These are phyloP conservation scores for Penaeus japonicus DNA, from an alignment of 1,140 invertebrate species.

Conservation along the genomic window DNA sequence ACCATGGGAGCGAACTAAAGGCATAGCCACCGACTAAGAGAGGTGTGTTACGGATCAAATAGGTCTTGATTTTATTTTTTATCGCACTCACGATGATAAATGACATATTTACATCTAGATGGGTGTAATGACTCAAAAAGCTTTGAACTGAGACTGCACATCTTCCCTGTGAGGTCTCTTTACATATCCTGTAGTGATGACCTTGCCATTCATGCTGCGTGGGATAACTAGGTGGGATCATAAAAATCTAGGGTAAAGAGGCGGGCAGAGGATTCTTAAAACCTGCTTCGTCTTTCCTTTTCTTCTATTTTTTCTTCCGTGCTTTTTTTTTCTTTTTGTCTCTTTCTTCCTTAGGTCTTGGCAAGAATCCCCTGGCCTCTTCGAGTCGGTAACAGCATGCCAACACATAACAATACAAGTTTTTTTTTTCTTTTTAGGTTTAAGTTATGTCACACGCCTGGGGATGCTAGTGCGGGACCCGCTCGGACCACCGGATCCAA, in stretches of 20 bases:
- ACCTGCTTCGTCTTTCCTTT: no score
- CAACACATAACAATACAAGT: constrained; percentile 44
- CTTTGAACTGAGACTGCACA: constrained; percentile 51
- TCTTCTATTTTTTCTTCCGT: no score
- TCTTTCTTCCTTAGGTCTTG: neutral
- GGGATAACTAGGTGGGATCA: constrained; percentile 22
- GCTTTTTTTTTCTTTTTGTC: no score
- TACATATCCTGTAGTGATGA: constrained; percentile 40
- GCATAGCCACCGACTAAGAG: constrained; percentile 26
- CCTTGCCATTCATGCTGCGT: constrained; percentile 40
- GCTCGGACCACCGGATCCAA: no score
- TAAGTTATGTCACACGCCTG: no score
- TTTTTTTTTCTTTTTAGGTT: neutral
- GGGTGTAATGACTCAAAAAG: constrained; percentile 52
- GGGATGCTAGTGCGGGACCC: no score
- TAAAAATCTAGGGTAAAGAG: constrained; percentile 1
- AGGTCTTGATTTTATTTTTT: constrained; percentile 34
- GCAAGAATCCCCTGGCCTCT: neutral
- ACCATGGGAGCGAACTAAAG: constrained; percentile 36
- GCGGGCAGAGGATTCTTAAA: neutral
- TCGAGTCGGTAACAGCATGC: constrained; percentile 49
- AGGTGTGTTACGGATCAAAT: constrained; percentile 27
- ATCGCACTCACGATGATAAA: constrained; percentile 53
- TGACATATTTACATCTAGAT: constrained; percentile 55
- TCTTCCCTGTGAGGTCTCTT: constrained; percentile 22